Percentiles rank a stretch among this genome's conserved stretches.
phyloP scores from a whole-genome alignment of 2,797 vertebrate genomes.

The Neoniphon sammara region DNA sequence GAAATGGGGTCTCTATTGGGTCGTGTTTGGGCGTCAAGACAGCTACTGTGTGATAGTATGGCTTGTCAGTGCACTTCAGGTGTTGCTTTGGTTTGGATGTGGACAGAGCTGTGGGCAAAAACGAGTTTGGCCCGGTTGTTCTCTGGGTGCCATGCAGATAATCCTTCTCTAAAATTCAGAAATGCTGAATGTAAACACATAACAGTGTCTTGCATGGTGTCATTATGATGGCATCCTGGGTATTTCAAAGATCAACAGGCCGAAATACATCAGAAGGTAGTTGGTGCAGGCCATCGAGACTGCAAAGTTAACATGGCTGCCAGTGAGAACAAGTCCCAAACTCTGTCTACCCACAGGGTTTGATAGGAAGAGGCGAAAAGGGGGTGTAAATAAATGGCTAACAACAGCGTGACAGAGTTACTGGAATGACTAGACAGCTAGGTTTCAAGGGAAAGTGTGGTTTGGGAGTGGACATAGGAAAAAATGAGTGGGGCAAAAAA shows the following conservation, averaged over 20 bases:
- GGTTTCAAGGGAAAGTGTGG: constrained; percentile 14
- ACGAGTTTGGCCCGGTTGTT: not conserved
- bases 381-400: not conserved
- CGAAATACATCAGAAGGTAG: not conserved
- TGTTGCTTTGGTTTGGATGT: constrained; percentile 53
- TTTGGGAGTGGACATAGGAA: constrained; percentile 6
- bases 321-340: not conserved
- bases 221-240: too few species aligned
- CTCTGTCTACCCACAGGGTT: not conserved
- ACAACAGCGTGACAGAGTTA: not conserved
- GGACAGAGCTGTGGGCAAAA: not conserved
- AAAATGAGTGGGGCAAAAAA: not conserved
- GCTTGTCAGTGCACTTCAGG: constrained; percentile 64
- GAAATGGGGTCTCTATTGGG: constrained; percentile 46
- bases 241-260: too few species aligned
- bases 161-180: too few species aligned
- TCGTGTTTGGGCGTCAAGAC: constrained; percentile 18
- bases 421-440: constrained; percentile 51
- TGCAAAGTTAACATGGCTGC: not conserved
- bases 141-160: too few species aligned
- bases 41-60: constrained; percentile 28
- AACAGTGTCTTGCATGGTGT: too few species aligned
- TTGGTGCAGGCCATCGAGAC: not conserved
- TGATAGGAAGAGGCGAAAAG: not conserved
- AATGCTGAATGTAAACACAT: too few species aligned